Conservation (phyloP, 2,888 invertebrate species). For the Erebia ligea region DNA sequence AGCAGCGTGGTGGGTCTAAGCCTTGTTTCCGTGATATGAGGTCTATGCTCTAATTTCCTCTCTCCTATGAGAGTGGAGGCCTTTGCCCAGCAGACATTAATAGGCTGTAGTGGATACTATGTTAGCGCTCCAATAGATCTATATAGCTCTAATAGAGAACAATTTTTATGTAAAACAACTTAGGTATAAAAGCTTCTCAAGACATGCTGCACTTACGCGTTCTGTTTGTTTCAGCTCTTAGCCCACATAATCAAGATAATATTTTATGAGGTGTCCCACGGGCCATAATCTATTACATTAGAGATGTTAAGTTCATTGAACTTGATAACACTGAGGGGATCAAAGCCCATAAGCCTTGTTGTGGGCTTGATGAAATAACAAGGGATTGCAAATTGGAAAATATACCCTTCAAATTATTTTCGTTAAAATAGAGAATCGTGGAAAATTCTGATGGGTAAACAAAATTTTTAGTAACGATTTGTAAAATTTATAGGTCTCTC, state of each 20-base stretch:
- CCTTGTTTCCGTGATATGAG: too few species aligned
- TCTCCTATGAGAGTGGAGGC: too few species aligned
- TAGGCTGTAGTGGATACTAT: too few species aligned
- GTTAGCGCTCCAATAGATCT: too few species aligned
- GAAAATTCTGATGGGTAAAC: not conserved
- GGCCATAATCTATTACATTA: not conserved
- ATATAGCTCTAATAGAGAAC: too few species aligned
- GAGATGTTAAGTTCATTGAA: slow-evolving; percentile 3
- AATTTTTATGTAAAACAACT: too few species aligned
- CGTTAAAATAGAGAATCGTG: not conserved
- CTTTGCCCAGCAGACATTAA: too few species aligned
- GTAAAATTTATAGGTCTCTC: not conserved
- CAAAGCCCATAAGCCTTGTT: not conserved
- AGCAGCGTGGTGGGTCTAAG: too few species aligned
- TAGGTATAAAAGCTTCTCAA: too few species aligned
- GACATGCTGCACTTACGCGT: too few species aligned
- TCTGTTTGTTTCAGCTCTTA: too few species aligned
- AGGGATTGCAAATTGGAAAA: slow-evolving; percentile 1
- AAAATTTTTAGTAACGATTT: not conserved
- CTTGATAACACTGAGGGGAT: not conserved
- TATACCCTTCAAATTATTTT: not conserved
- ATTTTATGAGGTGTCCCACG: not conserved
- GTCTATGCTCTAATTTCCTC: too few species aligned
- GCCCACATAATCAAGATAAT: not conserved
- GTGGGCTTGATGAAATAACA: slow-evolving; percentile 6